A percentile compares a stretch with the other conserved stretches of the same genome.
Evolutionary conservation across 1,140 invertebrate species (phyloP).

Genomic region (Formica exsecta): DNA sequence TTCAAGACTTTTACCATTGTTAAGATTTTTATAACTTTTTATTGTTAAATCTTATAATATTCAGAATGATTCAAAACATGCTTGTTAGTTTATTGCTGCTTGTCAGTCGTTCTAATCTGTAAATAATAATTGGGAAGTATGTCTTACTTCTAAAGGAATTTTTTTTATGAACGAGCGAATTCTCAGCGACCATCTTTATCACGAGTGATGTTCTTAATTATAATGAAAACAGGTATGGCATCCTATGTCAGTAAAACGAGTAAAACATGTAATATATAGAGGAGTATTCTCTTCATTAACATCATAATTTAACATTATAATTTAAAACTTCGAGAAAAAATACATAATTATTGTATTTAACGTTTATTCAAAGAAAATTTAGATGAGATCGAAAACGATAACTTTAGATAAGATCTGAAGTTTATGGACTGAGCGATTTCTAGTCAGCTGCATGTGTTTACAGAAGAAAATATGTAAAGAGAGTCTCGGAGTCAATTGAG

Average conservation of each 20-base stretch:
- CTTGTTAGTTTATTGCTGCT: not conserved
- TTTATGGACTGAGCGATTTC: not conserved
- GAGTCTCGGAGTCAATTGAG: not conserved
- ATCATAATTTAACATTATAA: not conserved
- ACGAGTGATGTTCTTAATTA: not conserved
- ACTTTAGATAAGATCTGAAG: not conserved
- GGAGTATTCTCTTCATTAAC: not conserved
- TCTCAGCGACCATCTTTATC: not conserved
- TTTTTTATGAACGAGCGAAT: not conserved
- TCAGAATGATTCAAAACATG: not conserved
- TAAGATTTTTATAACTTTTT: not conserved
- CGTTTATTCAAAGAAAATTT: not conserved
- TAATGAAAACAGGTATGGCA: not conserved
- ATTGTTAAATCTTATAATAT: not conserved
- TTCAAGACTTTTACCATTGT: constrained; percentile 22
- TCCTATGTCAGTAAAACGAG: not conserved
- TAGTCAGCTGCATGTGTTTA: not conserved
- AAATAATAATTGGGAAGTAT: not conserved
- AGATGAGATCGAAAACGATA: not conserved
- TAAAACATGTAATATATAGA: not conserved
- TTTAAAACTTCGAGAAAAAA: not conserved
- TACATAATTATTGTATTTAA: not conserved
- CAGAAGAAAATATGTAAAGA: not conserved
- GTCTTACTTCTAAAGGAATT: not conserved
- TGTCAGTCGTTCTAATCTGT: not conserved